Percentiles rank a stretch among this genome's conserved stretches.
phyloP scores from a whole-genome alignment of 2,113 vertebrate species.

The Tragelaphus imberbis region DNA sequence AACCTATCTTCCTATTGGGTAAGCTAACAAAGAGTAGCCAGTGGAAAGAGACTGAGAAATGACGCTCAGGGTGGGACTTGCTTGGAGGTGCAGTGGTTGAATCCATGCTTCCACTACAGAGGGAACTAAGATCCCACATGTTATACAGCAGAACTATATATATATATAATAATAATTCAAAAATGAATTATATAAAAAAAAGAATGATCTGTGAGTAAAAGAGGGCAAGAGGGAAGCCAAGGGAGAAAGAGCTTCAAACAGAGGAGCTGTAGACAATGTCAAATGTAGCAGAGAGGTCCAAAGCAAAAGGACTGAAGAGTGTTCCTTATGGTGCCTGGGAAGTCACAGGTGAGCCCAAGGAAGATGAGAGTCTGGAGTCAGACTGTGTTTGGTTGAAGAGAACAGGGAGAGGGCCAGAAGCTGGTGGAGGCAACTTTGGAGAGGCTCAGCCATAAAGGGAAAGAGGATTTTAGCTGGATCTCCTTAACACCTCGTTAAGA shows the following conservation, averaged over 20 bases:
- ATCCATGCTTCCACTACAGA: neutral
- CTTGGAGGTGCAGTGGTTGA: neutral
- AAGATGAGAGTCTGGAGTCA: neutral
- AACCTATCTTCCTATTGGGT: neutral
- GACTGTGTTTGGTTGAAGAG: neutral
- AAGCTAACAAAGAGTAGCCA: neutral
- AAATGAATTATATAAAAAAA: neutral
- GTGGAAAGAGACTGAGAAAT: neutral
- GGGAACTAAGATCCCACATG: neutral
- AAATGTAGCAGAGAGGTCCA: neutral
- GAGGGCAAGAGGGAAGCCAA: neutral
- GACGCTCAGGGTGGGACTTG: neutral
- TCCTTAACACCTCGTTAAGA: neutral
- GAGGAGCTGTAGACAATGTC: neutral
- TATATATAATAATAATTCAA: neutral
- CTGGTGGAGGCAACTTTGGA: neutral
- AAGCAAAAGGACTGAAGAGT: neutral
- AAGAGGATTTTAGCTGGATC: neutral
- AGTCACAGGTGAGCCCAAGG: neutral
- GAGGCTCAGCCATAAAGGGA: neutral
- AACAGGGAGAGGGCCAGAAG: neutral
- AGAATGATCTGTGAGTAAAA: neutral
- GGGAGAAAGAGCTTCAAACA: neutral
- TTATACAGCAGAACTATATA: neutral
- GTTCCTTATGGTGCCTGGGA: neutral